Percentiles rank a stretch among this genome's conserved stretches.
Conservation (phyloP, 1,140 invertebrate genomes). For the Watersipora subatra region DNA sequence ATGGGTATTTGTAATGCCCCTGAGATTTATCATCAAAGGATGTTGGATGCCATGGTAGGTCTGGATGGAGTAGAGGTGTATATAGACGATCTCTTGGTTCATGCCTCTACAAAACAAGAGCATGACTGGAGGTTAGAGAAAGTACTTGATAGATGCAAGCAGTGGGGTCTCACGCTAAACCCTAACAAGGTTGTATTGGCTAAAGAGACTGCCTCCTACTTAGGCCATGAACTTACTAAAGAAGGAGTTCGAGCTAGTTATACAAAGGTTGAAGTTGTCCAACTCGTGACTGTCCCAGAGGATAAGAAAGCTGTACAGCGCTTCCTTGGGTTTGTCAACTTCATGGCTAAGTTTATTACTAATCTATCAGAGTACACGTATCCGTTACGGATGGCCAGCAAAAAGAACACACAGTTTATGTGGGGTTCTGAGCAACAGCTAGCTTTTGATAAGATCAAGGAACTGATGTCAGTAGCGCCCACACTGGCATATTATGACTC, state of each 20-base stretch:
- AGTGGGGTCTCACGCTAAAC: slow-evolving; percentile 34
- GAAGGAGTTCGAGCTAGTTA: slow-evolving; percentile 32
- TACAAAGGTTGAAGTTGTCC: slow-evolving; percentile 30
- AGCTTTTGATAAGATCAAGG: too few relatives aligned
- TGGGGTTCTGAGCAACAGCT: too few relatives aligned
- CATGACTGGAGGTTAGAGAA: slow-evolving; percentile 21
- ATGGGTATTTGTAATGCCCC: slow-evolving; percentile 9
- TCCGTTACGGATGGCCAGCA: too few relatives aligned
- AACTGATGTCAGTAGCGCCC: too few relatives aligned
- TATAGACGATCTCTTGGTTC: slow-evolving; percentile 31
- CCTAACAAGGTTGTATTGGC: slow-evolving; percentile 24
- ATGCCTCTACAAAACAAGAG: slow-evolving; percentile 15
- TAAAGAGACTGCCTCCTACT: slow-evolving; percentile 17
- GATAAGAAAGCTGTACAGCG: too few relatives aligned
- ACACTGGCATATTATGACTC: too few relatives aligned
- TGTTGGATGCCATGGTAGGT: slow-evolving; percentile 18
- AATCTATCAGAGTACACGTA: too few relatives aligned
- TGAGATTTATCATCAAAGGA: slow-evolving; percentile 23
- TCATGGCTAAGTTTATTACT: too few relatives aligned
- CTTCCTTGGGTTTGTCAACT: too few relatives aligned
- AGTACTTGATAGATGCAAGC: slow-evolving; percentile 23
- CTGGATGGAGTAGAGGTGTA: too few relatives aligned
- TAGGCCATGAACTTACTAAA: slow-evolving; percentile 21
- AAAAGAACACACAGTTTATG: too few relatives aligned
- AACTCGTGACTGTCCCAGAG: too few relatives aligned